Evolutionary conservation across 1,140 invertebrate species (phyloP).

Genomic region (Achroia grisella): DNA sequence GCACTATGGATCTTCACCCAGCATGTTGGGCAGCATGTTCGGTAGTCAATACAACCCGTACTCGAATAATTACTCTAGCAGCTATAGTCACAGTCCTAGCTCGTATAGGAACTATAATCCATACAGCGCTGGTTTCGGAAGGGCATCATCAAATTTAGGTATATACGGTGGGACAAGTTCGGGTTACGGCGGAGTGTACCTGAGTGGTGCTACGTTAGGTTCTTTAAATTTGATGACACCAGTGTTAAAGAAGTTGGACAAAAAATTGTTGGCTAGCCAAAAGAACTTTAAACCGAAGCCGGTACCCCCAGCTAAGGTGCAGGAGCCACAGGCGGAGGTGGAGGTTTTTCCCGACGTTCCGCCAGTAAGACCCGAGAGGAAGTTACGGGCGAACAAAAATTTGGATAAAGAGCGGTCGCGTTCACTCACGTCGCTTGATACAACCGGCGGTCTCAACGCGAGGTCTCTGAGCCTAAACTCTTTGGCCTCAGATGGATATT

Average conservation of each 20-base stretch:
- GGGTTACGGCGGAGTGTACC: constrained; percentile 76
- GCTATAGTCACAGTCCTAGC: constrained; percentile 41
- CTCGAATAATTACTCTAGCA: constrained; percentile 48
- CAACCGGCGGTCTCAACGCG: constrained; percentile 27
- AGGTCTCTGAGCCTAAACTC: constrained; percentile 57
- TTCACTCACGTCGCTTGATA: constrained; percentile 52
- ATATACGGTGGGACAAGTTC: constrained; percentile 78
- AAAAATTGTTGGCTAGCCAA: constrained; percentile 57
- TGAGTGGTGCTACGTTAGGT: constrained; percentile 67
- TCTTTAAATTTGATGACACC: constrained; percentile 73
- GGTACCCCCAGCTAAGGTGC: constrained; percentile 42
- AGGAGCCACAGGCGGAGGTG: constrained; percentile 16
- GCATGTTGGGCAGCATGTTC: constrained; percentile 48
- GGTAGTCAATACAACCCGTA: constrained; percentile 41
- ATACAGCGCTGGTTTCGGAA: constrained; percentile 50
- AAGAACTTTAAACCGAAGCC: constrained; percentile 63
- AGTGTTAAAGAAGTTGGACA: constrained; percentile 71
- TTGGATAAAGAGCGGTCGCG: constrained; percentile 57
- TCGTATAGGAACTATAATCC: constrained; percentile 71
- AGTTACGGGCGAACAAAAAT: constrained; percentile 27
- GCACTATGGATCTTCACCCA: constrained; percentile 58
- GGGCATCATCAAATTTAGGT: constrained; percentile 43
- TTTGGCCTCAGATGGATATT: constrained; percentile 62
- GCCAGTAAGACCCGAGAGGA: constrained; percentile 50
- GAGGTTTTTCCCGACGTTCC: constrained; percentile 22